Base-by-base conservation (phyloP, 2,888 invertebrate genomes). In the Plebejus argus region DNA sequence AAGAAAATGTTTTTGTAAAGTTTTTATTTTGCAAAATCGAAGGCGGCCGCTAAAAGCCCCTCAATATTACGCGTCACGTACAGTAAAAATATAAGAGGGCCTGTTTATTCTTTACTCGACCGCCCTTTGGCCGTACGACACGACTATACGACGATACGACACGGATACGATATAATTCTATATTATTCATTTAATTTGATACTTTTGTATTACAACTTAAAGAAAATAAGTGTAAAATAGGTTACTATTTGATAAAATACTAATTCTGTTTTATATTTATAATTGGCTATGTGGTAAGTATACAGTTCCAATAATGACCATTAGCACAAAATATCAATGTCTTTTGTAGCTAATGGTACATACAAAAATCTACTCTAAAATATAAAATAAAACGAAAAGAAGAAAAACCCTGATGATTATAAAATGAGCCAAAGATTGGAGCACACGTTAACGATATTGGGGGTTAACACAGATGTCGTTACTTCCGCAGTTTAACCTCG, bases 61-160 rank as follows among this genome's bases (percentile, higher is more conserved):
- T 80, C 75, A 78, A 78, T 80, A 82, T 81, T 81, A 78, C 79
- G 77, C 79, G 81, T 81, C 81, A 82, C 82, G 81, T 81, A 79
- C 80, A 78, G 78, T 77, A 79, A 80, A 80, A 82, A 79, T 79
- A 80, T 79, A 79, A 79, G 53, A 79, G 78, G 78, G 72, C 75
- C 76, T 78, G 79, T 79, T 79, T 78, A 79, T 78, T 78, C 71
- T 77, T 70, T 74, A 76, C 78, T 79, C 77, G 77, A 78, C 78
- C 76, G 53, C 35, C 5, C 45, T 53, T 49, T 74, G 18, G 49
- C 53, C 28, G 20, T 15, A 39, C 72, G 72, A 72, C 45, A 66
- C 66, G 28, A 58, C 28, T 28, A 76, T 78, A 61, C 39, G 7
- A 20, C 39, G 56, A 10, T 61, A 56, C 56, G 20, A 58, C 58